Base-by-base conservation (phyloP, 2,888 invertebrate species). In the Caenorhabditis sp. region DNA sequence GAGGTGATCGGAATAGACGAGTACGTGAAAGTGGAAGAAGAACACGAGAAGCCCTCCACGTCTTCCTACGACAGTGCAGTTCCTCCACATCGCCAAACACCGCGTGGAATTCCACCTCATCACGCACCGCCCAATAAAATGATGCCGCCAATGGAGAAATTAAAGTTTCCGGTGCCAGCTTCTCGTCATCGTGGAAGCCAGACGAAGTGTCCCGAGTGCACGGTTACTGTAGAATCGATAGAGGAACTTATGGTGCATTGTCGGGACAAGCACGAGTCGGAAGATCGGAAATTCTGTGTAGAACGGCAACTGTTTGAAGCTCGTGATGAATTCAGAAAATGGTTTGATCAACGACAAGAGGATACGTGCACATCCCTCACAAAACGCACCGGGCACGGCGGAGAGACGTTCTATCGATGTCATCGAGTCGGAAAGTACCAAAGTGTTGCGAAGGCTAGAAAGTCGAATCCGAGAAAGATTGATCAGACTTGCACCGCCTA, bases 291-390 rank as follows among this genome's bases (percentile, higher is more conserved):
- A 22, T 75, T 61, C 27, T 2, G 30, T 0, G 9, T 46, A 0
- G 74, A 75, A 22, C 37, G 50, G 17, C n/a, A 58, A 9, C 13
- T 43, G 8, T 68, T 68, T n/a, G 30, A 56, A 2, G 15, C 68
- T 11, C 30, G 17, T 13, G 50, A 58, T 0, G 50, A 68, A 1
- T 68, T 68, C 27, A 68, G 58, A 59, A 59, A 63, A 20, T 77
- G 77, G 77, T 77, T 77, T 39, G 77, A 77, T 65, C 65, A 55
- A n/a, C 65, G 77, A 0, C 77, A 77, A 24, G 77, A 77, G 35
- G 77, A 77, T 48, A 55, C 77, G 0, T 77, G 77, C 24, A 77
- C 77, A 0, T 71, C 71, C 5, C 46, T 77, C 7, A 77, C 77
- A 15, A 77, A 77, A 55, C 24, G 77, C n/a, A 77, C 77, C 1